Evolutionary conservation across 2,113 vertebrate genomes (phyloP).

Genomic region (Motacilla alba): DNA sequence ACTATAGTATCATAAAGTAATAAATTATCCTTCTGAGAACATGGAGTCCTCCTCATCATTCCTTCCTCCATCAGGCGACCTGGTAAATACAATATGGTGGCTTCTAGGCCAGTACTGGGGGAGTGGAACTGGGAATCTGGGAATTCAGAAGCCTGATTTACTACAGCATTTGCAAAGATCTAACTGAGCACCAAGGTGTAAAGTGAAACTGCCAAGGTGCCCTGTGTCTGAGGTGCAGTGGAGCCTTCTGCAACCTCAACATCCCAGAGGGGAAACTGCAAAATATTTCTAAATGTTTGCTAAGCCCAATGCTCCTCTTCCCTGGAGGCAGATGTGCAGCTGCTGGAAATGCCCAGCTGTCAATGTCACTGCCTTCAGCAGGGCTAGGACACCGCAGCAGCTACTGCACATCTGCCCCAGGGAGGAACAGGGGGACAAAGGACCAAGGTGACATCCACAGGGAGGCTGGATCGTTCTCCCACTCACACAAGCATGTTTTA

Average conservation of each 20-base stretch:
- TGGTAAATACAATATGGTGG: too few relatives aligned
- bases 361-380: not conserved
- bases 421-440: fast-evolving
- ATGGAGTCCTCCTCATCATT: too few relatives aligned
- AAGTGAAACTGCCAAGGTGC: not conserved
- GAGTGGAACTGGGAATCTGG: not conserved
- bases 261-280: not conserved
- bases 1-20: too few relatives aligned
- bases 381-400: not conserved
- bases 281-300: not conserved
- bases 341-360: not conserved
- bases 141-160: not conserved
- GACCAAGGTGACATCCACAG: not conserved
- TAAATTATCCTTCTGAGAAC: too few relatives aligned
- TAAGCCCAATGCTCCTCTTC: not conserved
- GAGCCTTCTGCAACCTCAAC: not conserved
- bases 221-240: not conserved
- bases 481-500: not conserved
- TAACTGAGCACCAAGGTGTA: not conserved
- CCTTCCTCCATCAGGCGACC: too few relatives aligned
- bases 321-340: not conserved
- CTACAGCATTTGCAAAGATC: not conserved
- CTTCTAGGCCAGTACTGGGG: not conserved
- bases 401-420: not conserved
- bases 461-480: fast-evolving